phyloP scores from a whole-genome alignment of 2,113 vertebrate species.

The Orthochromis malagaraziensis region DNA sequence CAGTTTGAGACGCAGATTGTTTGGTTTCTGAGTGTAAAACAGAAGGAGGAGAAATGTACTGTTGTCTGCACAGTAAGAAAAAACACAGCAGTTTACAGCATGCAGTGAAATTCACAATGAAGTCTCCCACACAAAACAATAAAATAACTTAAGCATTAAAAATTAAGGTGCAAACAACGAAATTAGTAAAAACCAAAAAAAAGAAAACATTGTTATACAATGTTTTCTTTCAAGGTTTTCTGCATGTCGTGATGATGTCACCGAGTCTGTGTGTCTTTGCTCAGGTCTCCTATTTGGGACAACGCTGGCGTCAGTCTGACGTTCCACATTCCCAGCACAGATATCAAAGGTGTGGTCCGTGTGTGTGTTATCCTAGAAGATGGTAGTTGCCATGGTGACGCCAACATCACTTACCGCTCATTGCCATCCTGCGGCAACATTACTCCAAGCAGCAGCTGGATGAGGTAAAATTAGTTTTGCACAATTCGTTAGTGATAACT shows the following conservation, averaged over 20 bases:
- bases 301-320: fast-evolving
- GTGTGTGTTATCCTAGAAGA: background rate
- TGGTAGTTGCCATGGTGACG: background rate
- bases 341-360: background rate
- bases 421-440: background rate
- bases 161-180: background rate
- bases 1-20: background rate
- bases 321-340: background rate
- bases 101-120: background rate
- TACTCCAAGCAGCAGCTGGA: background rate
- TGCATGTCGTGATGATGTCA: background rate
- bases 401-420: background rate
- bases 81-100: background rate
- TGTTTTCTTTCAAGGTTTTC: background rate
- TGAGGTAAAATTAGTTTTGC: background rate
- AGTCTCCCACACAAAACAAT: background rate
- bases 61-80: background rate
- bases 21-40: background rate
- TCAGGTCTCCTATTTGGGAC: background rate
- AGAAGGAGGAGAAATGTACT: background rate
- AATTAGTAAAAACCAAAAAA: background rate
- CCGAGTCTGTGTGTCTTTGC: background rate
- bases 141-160: background rate
- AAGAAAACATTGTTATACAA: fast-evolving
- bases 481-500: fast-evolving